Percentiles rank a stretch among this genome's conserved stretches.
Evolutionary conservation across 1,140 invertebrate genomes (phyloP).

Genomic region (Drosophila teissieri): DNA sequence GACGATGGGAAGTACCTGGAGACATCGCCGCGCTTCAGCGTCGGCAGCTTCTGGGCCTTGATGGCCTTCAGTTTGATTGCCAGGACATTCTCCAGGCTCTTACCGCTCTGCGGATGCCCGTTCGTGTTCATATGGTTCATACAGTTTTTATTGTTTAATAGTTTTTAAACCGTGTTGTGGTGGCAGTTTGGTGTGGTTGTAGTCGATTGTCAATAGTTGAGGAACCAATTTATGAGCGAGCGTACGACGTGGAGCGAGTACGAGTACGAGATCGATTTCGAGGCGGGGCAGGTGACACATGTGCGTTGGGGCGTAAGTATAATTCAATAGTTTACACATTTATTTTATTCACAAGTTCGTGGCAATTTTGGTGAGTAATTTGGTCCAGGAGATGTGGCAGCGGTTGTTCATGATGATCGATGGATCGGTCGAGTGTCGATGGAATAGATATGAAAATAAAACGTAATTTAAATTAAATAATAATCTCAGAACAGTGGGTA

Average conservation of each 20-base stretch:
- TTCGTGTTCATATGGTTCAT: conserved; percentile 16
- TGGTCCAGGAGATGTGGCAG: conserved; percentile 48
- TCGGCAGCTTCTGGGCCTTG: conserved; percentile 89
- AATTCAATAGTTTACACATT: conserved; percentile 61
- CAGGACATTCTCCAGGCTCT: conserved; percentile 88
- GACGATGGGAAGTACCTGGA: conserved; percentile 91
- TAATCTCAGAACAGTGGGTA: conserved; percentile 9
- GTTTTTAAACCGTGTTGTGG: conserved; percentile 56
- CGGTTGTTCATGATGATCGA: conserved; percentile 42
- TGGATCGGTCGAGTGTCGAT: conserved; percentile 34
- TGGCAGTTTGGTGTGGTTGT: conserved; percentile 44
- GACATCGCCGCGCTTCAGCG: conserved; percentile 90
- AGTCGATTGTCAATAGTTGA: conserved; percentile 68
- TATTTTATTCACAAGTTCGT: conserved; percentile 40
- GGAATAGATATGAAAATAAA: conserved; percentile 41
- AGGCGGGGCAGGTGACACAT: conserved; percentile 63
- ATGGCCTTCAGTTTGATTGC: conserved; percentile 88
- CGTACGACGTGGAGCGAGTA: conserved; percentile 47
- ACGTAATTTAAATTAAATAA: conserved; percentile 34
- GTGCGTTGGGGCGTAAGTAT: conserved; percentile 59
- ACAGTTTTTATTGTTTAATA: background rate
- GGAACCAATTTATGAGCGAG: conserved; percentile 34
- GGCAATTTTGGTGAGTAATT: conserved; percentile 58
- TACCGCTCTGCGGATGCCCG: conserved; percentile 85
- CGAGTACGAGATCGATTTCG: conserved; percentile 12